Base-by-base conservation (phyloP, 2,888 invertebrate species). In the Scrobipalpa costella region DNA sequence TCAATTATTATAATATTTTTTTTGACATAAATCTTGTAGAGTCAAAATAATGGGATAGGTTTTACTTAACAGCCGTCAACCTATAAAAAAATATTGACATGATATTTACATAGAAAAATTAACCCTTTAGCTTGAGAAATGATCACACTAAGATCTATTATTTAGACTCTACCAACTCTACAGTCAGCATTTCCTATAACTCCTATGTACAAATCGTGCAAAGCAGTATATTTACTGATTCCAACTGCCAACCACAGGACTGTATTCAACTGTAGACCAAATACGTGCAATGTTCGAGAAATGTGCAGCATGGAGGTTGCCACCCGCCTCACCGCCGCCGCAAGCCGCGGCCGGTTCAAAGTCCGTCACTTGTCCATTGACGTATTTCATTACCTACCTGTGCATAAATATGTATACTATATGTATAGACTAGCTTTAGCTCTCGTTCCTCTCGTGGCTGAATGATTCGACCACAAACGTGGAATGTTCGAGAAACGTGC, bases 311-410 rank as follows among this genome's bases (percentile, higher is more conserved):
- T 15, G 49, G 19, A 49, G 49, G 19, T 49, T 19, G 19, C 0
- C 19, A 9, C 8, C 52, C 13, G 27, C 52, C 13, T 5, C 27
- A 9, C 13, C 34, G 33, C 7, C 55, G 1, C 40, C n/a, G n/a
- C 40, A 13, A 13, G 13, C 13, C 2, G 2, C 34, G 55, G 15
- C 36, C 19, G 52, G 65, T 17, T 15, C 65, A 63, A 65, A 65
- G 65, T 65, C 65, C 65, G 61, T 8, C 38, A 57, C 11, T 50
- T 49, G 65, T 57, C 57, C 65, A 38, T 34, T 64, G 63, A 47
- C 63, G 63, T 65, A 27, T 59, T 52, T 36, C 50, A 61, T 15
- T 36, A 50, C 34, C 27, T 60, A 47, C 19, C 27, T n/a, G 9
- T 33, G 33, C n/a, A 34, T 15, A 1, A 55, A 15, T 27, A 34